Conservation (phyloP, 2,797 vertebrate species). For the Gephyroberyx darwinii region DNA sequence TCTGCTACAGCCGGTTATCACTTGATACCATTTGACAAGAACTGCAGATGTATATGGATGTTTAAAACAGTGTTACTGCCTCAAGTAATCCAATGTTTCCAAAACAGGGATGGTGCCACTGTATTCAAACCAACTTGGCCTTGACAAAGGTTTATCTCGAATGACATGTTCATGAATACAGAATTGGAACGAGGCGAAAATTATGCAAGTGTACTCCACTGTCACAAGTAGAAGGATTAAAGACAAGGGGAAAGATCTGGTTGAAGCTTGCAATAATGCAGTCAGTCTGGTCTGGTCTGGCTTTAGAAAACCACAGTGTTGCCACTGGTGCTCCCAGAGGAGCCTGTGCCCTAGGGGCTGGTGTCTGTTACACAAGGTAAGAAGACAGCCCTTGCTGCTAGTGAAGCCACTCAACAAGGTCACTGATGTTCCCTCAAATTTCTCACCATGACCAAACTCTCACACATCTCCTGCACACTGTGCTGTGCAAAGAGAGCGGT, state of each 20-base stretch:
- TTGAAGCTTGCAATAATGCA: slow-evolving; percentile 21
- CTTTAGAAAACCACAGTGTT: slow-evolving; percentile 11
- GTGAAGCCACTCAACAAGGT: not conserved
- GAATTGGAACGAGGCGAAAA: not conserved
- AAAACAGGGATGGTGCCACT: slow-evolving; percentile 25
- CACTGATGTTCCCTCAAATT: not conserved
- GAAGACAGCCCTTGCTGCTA: not conserved
- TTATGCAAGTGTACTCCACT: slow-evolving; percentile 3
- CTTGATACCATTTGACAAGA: slow-evolving; percentile 18
- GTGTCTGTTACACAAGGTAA: slow-evolving; percentile 5
- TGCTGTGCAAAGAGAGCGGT: not conserved
- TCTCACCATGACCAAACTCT: not conserved
- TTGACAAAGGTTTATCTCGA: slow-evolving; percentile 13
- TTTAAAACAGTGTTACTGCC: slow-evolving; percentile 4
- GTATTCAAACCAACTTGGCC: slow-evolving; percentile 1
- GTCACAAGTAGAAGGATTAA: not conserved
- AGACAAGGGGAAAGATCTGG: not conserved
- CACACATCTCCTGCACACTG: not conserved
- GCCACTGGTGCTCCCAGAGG: not conserved
- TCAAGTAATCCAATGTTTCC: slow-evolving; percentile 32
- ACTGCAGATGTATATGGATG: slow-evolving; percentile 35
- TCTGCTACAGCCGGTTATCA: slow-evolving; percentile 2
- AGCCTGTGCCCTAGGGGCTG: too few relatives aligned
- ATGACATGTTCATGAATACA: slow-evolving; percentile 14
- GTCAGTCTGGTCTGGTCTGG: slow-evolving; percentile 17